A percentile compares a stretch with the other conserved stretches of the same genome.
Evolutionary conservation across 2,797 vertebrate genomes (phyloP).

Genomic region (Pseudocheirus occidentalis): DNA sequence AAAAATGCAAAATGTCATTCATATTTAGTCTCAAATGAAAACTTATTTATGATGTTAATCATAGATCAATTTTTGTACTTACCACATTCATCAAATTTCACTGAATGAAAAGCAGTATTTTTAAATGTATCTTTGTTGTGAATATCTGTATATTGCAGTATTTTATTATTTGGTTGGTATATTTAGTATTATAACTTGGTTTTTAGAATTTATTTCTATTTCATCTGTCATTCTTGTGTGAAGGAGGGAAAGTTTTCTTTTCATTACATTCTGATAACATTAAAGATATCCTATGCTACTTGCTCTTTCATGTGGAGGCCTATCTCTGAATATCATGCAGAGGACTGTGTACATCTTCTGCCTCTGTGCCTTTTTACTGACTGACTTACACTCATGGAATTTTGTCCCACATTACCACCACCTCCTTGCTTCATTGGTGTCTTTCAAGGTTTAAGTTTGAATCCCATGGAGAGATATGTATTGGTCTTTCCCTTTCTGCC

Average conservation of each 20-base stretch:
- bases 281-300: too few species aligned
- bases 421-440: too few species aligned
- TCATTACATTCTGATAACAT: background rate
- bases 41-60: slow-evolving; percentile 69
- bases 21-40: slow-evolving; percentile 69
- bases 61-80: slow-evolving; percentile 75
- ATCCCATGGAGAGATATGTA: too few species aligned
- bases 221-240: background rate
- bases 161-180: slow-evolving; percentile 47
- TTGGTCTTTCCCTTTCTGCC: too few species aligned
- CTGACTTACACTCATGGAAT: too few species aligned
- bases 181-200: slow-evolving; percentile 58
- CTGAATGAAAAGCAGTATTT: slow-evolving; percentile 27
- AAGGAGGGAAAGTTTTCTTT: background rate
- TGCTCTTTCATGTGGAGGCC: too few species aligned
- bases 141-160: slow-evolving; percentile 9
- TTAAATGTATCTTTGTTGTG: slow-evolving; percentile 21
- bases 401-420: too few species aligned
- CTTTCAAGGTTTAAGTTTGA: too few species aligned
- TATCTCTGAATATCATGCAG: too few species aligned
- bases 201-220: background rate
- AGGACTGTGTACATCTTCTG: too few species aligned
- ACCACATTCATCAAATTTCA: background rate
- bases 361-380: too few species aligned
- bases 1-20: slow-evolving; percentile 66